Base-by-base conservation (phyloP, 1,140 invertebrate species). In the Leptinotarsa texana region DNA sequence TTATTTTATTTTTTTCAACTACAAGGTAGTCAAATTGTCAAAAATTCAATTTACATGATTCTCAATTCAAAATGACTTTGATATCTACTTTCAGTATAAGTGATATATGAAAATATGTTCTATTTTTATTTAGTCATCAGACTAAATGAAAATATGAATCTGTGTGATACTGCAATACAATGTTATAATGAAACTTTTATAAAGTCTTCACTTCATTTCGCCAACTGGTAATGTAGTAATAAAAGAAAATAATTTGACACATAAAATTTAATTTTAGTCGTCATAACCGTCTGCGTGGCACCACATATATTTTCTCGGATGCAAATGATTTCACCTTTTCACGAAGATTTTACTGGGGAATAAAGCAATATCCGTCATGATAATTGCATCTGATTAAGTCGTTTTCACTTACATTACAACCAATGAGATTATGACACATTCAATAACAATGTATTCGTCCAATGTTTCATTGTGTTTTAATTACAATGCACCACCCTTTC, bases 241-340 rank as follows among this genome's bases (percentile, higher is more conserved):
- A 57, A 57, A 57, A 57, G 13, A 57, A 57, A 57, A 57, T 57
- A 57, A 57, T 57, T 17, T 57, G 15, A 57, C 51, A 17, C 51
- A 18, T 57, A 57, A 57, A 57, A 57, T 57, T 57, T 57, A 13
- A 57, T 15, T 57, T 57, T 15, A 18, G 33, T 42, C 33, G 33
- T 42, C 33, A 42, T 42, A 42, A 42, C n/a, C 51, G 17, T 8
- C 51, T 57, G 51, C n/a, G 4, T 57, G 51, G 51, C 51, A 57
- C 51, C n/a, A 57, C 4, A 4, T 57, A 57, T 57, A 57, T 57
- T 57, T 57, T n/a, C 17, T 57, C 51, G 15, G 15, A 15, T 57
- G 15, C n/a, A 57, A 57, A n/a, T n/a, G n/a, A 57, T 57, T 57
- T 57, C 8, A 57, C 51, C 51, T 57, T 57, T 57, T 57, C 51